These are phyloP conservation scores for Triplophysa rosa DNA, from an alignment of 2,113 vertebrate genomes.

Conservation along the genomic window DNA sequence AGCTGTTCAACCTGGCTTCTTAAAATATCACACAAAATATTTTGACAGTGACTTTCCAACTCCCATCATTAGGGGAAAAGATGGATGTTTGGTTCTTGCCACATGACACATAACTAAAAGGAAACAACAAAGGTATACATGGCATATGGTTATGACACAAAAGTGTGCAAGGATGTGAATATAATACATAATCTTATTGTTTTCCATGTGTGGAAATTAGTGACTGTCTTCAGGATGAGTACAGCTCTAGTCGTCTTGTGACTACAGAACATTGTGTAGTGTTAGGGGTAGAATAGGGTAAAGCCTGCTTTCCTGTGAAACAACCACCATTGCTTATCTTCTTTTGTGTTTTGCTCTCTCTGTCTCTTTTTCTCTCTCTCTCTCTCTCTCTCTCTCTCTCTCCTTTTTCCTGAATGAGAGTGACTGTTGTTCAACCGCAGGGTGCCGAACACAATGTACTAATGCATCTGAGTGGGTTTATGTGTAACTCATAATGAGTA, in stretches of 20 bases:
- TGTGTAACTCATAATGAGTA: neutral
- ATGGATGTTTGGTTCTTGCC: too few relatives aligned
- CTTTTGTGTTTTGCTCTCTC: constrained; percentile 38
- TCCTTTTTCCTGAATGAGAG: constrained; percentile 41
- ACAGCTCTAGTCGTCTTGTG: constrained; percentile 34
- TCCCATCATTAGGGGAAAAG: too few relatives aligned
- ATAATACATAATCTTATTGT: neutral
- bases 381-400: constrained; percentile 1
- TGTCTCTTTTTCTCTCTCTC: neutral
- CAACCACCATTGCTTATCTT: constrained; percentile 18
- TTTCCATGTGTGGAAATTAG: constrained; percentile 14
- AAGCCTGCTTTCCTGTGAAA: constrained; percentile 27
- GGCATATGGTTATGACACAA: neutral
- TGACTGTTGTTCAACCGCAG: constrained; percentile 38
- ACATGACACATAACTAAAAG: too few relatives aligned
- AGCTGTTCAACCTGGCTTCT: too few relatives aligned
- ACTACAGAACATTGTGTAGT: constrained; percentile 7
- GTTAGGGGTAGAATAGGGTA: neutral
- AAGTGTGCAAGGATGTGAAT: constrained; percentile 1
- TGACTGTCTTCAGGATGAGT: constrained; percentile 23
- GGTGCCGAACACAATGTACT: constrained; percentile 45
- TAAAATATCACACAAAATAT: too few relatives aligned
- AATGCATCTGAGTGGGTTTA: neutral
- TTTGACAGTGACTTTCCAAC: too few relatives aligned
- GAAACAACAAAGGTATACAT: too few relatives aligned